phyloP scores from a whole-genome alignment of 2,797 vertebrate species.

The Chelon auratus region DNA sequence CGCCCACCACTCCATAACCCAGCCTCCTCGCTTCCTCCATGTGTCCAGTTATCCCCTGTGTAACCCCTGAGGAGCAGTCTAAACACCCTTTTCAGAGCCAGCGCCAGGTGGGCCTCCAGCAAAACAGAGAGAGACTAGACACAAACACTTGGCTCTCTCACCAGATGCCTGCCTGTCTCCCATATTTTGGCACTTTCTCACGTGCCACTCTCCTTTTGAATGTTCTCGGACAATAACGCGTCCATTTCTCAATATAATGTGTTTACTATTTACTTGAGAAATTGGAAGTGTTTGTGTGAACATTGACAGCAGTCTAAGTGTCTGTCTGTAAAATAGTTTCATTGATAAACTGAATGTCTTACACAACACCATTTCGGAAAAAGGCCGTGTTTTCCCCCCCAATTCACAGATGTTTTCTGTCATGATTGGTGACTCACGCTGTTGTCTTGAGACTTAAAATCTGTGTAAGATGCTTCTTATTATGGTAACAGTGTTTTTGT shows the following conservation, averaged over 20 bases:
- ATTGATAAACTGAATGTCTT: constrained; percentile 11
- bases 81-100: constrained; percentile 61
- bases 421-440: constrained; percentile 42
- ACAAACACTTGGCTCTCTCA: constrained; percentile 55
- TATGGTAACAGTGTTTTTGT: constrained; percentile 32
- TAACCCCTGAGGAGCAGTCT: constrained; percentile 60
- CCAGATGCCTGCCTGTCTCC: constrained; percentile 39
- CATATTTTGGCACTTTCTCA: constrained; percentile 23
- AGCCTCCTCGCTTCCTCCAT: constrained; percentile 40
- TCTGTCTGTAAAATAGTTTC: constrained; percentile 10
- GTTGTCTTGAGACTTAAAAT: constrained; percentile 38
- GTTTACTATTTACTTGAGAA: constrained; percentile 10
- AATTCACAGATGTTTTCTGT: constrained; percentile 62
- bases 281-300: constrained; percentile 5
- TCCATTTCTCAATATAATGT: neutral
- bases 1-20: constrained; percentile 19
- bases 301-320: constrained; percentile 4
- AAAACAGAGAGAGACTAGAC: constrained; percentile 65
- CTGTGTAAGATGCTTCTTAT: constrained; percentile 51
- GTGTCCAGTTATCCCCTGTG: constrained; percentile 53
- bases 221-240: constrained; percentile 5
- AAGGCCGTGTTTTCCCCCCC: constrained; percentile 12
- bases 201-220: constrained; percentile 7
- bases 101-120: constrained; percentile 58
- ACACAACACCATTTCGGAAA: constrained; percentile 15